A percentile compares a stretch with the other conserved stretches of the same genome.
Conservation (phyloP, 2,797 vertebrate species). For the Hyperoplus immaculatus region DNA sequence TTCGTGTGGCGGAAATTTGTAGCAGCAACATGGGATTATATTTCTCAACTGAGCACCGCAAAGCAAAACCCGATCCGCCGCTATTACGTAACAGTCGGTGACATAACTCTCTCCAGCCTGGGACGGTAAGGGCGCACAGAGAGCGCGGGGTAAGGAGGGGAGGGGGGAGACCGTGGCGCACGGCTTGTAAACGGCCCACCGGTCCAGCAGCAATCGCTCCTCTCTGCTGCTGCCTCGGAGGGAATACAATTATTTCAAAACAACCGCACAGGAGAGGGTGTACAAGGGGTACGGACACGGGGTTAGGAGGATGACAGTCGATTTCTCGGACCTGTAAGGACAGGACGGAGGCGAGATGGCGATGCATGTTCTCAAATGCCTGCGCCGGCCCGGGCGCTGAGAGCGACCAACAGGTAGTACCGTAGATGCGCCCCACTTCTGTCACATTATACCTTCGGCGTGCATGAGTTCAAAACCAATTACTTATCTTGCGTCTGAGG, state of each 20-base stretch:
- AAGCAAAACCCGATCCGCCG: conserved; percentile 77
- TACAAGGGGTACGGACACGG: background rate
- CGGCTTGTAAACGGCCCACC: conserved; percentile 46
- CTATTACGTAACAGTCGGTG: conserved; percentile 83
- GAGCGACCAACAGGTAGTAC: conserved; percentile 65
- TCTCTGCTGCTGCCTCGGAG: conserved; percentile 43
- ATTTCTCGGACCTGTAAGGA: conserved; percentile 35
- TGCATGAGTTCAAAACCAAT: conserved; percentile 25
- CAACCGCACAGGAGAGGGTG: conserved; percentile 37
- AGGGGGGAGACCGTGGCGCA: conserved; percentile 30
- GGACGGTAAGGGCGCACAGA: conserved; percentile 63
- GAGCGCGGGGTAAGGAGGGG: conserved; percentile 12
- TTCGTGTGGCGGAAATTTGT: conserved; percentile 58
- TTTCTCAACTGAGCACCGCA: conserved; percentile 72
- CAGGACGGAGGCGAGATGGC: conserved; percentile 62
- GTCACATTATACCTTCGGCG: background rate
- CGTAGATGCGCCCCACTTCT: background rate
- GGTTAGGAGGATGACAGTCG: conserved; percentile 37
- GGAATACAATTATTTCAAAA: conserved; percentile 49
- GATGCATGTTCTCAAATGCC: conserved; percentile 69
- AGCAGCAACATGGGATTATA: conserved; percentile 74
- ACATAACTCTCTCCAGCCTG: conserved; percentile 80
- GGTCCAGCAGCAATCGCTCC: conserved; percentile 60
- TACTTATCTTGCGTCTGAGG: conserved; percentile 21
- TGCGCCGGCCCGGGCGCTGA: conserved; percentile 76